These are phyloP conservation scores for human DNA, from an alignment of 2,113 vertebrate species.

Conservation along the genomic window GRCh38 chr4:27750501-27751000, in stretches of 20 bases:
- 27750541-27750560: neutral
- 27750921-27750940: slow-evolving; percentile 13
- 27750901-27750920: slow-evolving; percentile 15
- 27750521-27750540: neutral
- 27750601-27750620: neutral
- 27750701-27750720: neutral
- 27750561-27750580: neutral
- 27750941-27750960: neutral
- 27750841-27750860: neutral
- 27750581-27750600: neutral
- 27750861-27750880: neutral
- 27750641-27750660: neutral
- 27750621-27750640: neutral
- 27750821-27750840: neutral
- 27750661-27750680: neutral
- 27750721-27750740: neutral
- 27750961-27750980: no score
- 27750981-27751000: no score
- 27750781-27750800: neutral
- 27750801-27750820: neutral
- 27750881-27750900: neutral
- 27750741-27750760: neutral
- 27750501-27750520: neutral
- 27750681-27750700: neutral
- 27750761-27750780: neutral